A percentile compares a stretch with the other conserved stretches of the same genome.
Conservation (phyloP, 2,888 invertebrate genomes). For the Heteromurus nitidus region DNA sequence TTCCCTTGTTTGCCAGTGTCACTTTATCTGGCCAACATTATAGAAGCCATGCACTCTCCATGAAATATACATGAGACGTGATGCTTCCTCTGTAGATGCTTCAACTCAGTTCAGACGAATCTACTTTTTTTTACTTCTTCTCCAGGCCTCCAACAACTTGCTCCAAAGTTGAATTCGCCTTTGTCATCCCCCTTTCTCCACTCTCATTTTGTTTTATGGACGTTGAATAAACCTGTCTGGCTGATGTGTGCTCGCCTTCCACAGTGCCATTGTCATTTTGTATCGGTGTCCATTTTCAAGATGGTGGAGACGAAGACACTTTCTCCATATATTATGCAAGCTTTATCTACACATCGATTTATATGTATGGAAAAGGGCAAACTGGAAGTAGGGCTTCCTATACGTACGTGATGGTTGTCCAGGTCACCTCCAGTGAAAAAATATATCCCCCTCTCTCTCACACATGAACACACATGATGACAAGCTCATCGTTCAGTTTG, state of each 20-base stretch:
- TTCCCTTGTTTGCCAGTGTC: slow-evolving; percentile 33
- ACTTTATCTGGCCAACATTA: slow-evolving; percentile 14
- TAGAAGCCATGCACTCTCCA: slow-evolving; percentile 17
- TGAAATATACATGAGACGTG: slow-evolving; percentile 59
- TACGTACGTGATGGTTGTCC: background rate
- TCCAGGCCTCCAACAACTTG: background rate
- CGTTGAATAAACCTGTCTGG: too few relatives aligned
- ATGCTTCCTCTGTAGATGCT: slow-evolving; percentile 17
- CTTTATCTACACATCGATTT: background rate
- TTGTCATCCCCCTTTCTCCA: slow-evolving; percentile 9
- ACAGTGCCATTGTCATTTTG: background rate
- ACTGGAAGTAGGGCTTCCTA: background rate
- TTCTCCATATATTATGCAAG: background rate
- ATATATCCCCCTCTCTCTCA: background rate
- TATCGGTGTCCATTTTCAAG: background rate
- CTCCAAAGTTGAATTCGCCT: background rate
- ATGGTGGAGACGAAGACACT: background rate
- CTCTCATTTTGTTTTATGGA: background rate
- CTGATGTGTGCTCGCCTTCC: background rate
- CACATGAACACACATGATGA: too few relatives aligned
- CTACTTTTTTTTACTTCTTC: slow-evolving; percentile 1
- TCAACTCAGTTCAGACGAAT: background rate
- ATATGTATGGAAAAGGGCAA: background rate
- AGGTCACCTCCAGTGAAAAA: background rate
- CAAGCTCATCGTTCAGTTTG: background rate